phyloP scores from a whole-genome alignment of 2,888 invertebrate genomes.

The Ariolimax columbianus region DNA sequence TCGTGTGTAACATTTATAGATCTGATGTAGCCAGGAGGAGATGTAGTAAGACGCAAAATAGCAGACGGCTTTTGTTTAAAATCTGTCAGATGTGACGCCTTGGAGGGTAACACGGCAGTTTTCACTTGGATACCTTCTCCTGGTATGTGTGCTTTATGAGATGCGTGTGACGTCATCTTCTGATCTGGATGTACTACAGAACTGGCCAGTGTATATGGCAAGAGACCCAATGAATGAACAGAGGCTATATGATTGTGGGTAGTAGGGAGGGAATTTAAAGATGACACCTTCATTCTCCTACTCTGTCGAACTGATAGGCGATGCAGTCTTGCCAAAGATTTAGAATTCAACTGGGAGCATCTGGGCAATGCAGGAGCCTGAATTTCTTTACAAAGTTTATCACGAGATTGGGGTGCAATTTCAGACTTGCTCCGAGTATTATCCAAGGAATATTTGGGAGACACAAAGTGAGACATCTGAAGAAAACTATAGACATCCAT shows the following conservation, averaged over 20 bases:
- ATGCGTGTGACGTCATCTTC: not conserved
- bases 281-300: not conserved
- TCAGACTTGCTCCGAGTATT: not conserved
- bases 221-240: not conserved
- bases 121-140: not conserved
- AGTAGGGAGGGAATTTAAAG: not conserved
- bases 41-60: too few relatives aligned
- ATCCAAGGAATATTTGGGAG: not conserved
- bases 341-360: constrained; percentile 12
- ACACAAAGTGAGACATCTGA: too few relatives aligned
- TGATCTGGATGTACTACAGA: not conserved
- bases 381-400: too few relatives aligned
- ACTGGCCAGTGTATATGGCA: not conserved
- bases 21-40: too few relatives aligned
- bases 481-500: too few relatives aligned
- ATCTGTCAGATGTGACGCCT: too few relatives aligned
- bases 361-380: not conserved
- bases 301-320: not conserved
- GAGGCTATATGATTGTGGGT: not conserved
- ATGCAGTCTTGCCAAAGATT: not conserved
- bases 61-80: too few relatives aligned
- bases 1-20: not conserved
- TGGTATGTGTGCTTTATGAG: not conserved
- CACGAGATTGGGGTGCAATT: too few relatives aligned
- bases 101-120: too few relatives aligned